These are phyloP conservation scores for Brachionichthys hirsutus DNA, from an alignment of 2,113 vertebrate genomes.

Conservation along the genomic window DNA sequence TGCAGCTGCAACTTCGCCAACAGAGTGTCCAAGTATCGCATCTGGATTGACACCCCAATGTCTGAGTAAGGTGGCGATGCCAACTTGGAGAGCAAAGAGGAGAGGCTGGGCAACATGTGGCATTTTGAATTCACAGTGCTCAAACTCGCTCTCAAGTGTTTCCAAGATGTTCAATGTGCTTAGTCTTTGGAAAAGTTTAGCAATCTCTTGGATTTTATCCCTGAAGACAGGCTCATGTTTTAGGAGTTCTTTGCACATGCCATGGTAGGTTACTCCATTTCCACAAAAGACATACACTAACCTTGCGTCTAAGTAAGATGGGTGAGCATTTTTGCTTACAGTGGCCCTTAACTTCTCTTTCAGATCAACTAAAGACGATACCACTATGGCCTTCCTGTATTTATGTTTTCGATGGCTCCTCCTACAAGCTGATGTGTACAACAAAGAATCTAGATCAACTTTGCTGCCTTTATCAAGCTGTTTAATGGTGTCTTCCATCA, in stretches of 20 bases:
- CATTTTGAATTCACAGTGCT: constrained; percentile 66
- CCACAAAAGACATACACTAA: constrained; percentile 88
- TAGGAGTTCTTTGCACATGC: constrained; percentile 80
- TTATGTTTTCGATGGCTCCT: constrained; percentile 80
- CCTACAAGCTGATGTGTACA: constrained; percentile 84
- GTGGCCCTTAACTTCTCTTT: constrained; percentile 69
- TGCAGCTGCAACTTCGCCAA: constrained; percentile 86
- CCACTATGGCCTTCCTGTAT: constrained; percentile 78
- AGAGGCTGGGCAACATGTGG: constrained; percentile 80
- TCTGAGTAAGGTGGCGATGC: constrained; percentile 75
- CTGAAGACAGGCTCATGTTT: constrained; percentile 79
- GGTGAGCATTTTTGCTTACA: constrained; percentile 13
- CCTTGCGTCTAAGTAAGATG: constrained; percentile 52
- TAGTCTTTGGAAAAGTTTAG: constrained; percentile 58
- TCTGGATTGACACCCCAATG: constrained; percentile 83
- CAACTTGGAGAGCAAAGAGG: constrained; percentile 85
- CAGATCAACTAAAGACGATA: constrained; percentile 76
- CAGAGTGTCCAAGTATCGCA: constrained; percentile 81
- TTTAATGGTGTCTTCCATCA: constrained; percentile 69
- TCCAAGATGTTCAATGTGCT: constrained; percentile 67
- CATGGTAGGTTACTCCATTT: constrained; percentile 79
- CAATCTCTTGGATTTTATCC: constrained; percentile 78
- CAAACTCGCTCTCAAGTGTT: constrained; percentile 61
- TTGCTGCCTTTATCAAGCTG: constrained; percentile 58
- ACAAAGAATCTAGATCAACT: constrained; percentile 71